Evolutionary conservation across 2,888 invertebrate genomes (phyloP).

Genomic region (Listrodromus nycthemerus): DNA sequence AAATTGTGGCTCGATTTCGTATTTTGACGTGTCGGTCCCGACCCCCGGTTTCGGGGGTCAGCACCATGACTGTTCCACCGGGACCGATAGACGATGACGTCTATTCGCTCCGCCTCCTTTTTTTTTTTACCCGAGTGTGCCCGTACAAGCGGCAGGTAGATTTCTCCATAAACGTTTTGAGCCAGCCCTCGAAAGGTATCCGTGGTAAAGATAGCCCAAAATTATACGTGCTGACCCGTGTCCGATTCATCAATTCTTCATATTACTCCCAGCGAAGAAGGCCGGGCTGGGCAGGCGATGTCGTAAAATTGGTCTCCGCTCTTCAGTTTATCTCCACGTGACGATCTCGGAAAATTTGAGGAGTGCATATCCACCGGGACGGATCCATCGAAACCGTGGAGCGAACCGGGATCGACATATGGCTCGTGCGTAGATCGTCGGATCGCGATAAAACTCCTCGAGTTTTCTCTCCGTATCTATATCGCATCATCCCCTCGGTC

Average conservation of each 20-base stretch:
- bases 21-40: conserved; percentile 78
- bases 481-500: neutral
- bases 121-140: conserved; percentile 9
- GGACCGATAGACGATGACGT: conserved; percentile 61
- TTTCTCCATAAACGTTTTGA: conserved; percentile 49
- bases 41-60: conserved; percentile 55
- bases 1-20: conserved; percentile 82
- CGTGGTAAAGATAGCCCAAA: conserved; percentile 46
- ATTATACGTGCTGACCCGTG: conserved; percentile 42
- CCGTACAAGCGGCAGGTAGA: conserved; percentile 55
- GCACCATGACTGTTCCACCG: conserved; percentile 65
- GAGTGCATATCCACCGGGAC: neutral
- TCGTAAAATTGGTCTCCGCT: neutral
- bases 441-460: conserved; percentile 31
- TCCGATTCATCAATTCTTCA: conserved; percentile 52
- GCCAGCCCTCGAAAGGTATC: conserved; percentile 30
- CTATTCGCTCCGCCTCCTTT: conserved; percentile 46
- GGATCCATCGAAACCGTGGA: conserved; percentile 10
- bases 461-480: conserved; percentile 1
- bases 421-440: conserved; percentile 68
- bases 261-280: neutral
- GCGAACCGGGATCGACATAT: conserved; percentile 64
- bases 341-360: conserved; percentile 33
- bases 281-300: neutral
- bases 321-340: conserved; percentile 26